Evolutionary conservation across 2,797 vertebrate genomes (phyloP), one percentile per base, ranked within the genome.

Genomic region (Pseudochaenichthys georgianus): DNA sequence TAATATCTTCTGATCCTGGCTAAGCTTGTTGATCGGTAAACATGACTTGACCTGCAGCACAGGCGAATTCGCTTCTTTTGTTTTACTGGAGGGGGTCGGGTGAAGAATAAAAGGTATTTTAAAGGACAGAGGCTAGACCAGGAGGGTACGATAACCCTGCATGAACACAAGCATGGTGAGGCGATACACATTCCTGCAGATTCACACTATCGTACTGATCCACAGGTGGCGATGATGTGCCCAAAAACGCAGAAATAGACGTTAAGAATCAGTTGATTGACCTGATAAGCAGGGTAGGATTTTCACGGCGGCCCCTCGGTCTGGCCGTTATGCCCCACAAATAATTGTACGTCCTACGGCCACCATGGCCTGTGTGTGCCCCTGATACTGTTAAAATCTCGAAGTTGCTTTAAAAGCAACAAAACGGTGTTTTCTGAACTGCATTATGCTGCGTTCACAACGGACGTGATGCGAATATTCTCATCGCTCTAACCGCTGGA

Each of bases 1-100:
- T 42, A 61, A 43, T 70, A 46, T 67, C 54, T 68, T 76, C 53
- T 48, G 41, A 73, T 59, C 15, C 54, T 61, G 4, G 50, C 55
- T 28, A 55, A 57, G 70, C 28, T n/a, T 64, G 65, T 64, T 58
- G 82, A 82, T n/a, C 60, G 59, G n/a, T 74, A 78, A 84, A 81
- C 43, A 77, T 52, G 55, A 74, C 62, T 55, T 64, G 34, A 51
- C 15, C 65, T 64, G 58, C 21, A 65, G 53, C 5, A 57, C 0
- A 34, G 48, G 17, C 5, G n/a, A 75, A 62, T 80, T 66, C 41
- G 58, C 64, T 61, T 55, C 48, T n/a, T 74, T 9, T 53, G 54
- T 68, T 68, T 62, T 16, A 76, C 12, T 42, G 9, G 34, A 13
- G 19, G 12, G 31, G 5, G 52, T 1, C 17, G 5, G 31, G 13